Conservation (phyloP, 2,113 vertebrate genomes). For the Loxodonta africana region DNA sequence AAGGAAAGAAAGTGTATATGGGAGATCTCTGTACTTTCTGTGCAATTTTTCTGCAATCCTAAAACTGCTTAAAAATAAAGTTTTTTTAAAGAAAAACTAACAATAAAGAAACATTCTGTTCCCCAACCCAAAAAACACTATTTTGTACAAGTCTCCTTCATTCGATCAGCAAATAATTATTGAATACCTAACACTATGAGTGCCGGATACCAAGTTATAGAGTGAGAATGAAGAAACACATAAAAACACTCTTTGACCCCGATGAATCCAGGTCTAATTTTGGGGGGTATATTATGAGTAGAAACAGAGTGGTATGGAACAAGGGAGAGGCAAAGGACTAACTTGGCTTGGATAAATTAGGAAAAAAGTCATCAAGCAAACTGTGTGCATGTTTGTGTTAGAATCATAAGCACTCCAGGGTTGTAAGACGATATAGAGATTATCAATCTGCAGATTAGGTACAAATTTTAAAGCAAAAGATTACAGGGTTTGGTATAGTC, state of each 20-base stretch:
- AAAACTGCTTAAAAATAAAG: too few species aligned
- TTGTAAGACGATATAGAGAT: not conserved
- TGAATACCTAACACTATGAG: not conserved
- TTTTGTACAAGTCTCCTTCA: not conserved
- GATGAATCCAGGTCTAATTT: not conserved
- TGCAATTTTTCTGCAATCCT: too few species aligned
- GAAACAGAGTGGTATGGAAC: not conserved
- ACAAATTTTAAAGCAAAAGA: not conserved
- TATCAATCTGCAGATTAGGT: not conserved
- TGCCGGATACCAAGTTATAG: not conserved
- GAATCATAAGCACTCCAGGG: not conserved
- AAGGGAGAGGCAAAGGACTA: not conserved
- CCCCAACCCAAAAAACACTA: not conserved
- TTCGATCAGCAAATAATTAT: conserved; percentile 11
- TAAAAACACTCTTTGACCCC: not conserved
- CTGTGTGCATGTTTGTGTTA: not conserved
- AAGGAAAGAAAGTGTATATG: too few species aligned
- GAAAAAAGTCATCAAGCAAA: not conserved
- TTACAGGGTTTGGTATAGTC: not conserved
- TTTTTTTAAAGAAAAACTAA: too few species aligned
- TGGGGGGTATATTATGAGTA: not conserved
- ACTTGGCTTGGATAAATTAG: not conserved
- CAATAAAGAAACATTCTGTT: not conserved
- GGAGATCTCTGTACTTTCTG: too few species aligned
- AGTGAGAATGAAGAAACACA: not conserved